Base-by-base conservation (phyloP, 1,140 invertebrate genomes). In the Sesamia nonagrioides region DNA sequence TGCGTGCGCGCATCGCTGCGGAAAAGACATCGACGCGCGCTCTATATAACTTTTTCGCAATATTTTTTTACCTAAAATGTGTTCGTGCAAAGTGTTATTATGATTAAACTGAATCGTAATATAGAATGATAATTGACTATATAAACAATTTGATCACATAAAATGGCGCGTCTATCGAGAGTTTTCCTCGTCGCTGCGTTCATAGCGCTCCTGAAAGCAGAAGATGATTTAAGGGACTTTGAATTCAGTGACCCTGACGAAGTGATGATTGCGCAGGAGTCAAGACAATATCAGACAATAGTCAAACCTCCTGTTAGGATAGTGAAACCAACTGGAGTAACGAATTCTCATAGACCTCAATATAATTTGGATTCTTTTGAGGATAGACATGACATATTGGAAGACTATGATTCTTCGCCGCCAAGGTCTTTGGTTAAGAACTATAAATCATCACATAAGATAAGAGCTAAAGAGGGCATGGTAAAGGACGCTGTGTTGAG, bases 391-490 rank as follows among this genome's bases (percentile, higher is more conserved):
- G 80, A 84, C 15, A 75, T 80, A 13, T 76, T 85, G n/a, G 82
- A 86, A 6, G 82, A 89, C 11, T 77, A 83, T n/a, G 83, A 88
- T 77, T 81, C 66, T 58, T 89, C 85, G 21, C 85, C 81, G 58
- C 91, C 82, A 77, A 91, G 77, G 71, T 80, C 80, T 58, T 79
- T 90, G 17, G 77, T 87, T 15, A 92, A 84, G 72, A 91, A 84
- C 87, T 95, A 95, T 71, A 87, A 95, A 42, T 93, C 94, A 0
- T 85, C 94, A 17, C 92, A 92, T 77, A 89, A 84, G 54, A 85
- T 92, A 50, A 91, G 89, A 33, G 94, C 95, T 72, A 95, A 94
- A 79, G 96, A 96, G 69, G 93, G 89, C 3, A 95, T 95, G 76
- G 84, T 96, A 11, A 92, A 89, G 78, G 92, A 95, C 83, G 92